Evolutionary conservation across 2,113 vertebrate genomes (phyloP).

Genomic region (Buteo buteo): DNA sequence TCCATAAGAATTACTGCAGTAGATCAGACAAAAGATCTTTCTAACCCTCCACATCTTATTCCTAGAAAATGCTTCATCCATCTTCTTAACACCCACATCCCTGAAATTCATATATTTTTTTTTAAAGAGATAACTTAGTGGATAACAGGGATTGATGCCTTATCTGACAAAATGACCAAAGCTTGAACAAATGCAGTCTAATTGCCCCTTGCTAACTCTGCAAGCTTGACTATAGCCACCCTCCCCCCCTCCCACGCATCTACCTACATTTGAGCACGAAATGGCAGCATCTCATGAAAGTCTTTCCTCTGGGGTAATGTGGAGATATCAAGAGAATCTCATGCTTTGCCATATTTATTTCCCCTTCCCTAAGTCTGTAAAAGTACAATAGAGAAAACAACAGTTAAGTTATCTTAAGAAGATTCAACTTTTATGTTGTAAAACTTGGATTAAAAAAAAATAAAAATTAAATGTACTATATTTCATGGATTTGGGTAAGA

Average conservation of each 20-base stretch:
- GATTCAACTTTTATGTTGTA: background rate
- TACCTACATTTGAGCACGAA: background rate
- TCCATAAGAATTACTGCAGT: background rate
- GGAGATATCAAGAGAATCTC: background rate
- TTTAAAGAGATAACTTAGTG: slow-evolving; percentile 12
- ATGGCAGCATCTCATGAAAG: background rate
- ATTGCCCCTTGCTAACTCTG: slow-evolving; percentile 26
- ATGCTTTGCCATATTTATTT: background rate
- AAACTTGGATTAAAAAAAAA: background rate
- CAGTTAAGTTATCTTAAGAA: background rate
- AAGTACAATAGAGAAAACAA: background rate
- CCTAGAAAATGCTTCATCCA: slow-evolving; percentile 48
- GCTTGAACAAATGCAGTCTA: slow-evolving; percentile 25
- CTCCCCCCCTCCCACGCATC: background rate
- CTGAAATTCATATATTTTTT: slow-evolving; percentile 45
- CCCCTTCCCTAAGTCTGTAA: background rate
- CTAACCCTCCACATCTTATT: slow-evolving; percentile 18
- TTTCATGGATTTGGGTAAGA: background rate
- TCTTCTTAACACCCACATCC: slow-evolving; percentile 47
- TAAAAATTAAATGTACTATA: background rate
- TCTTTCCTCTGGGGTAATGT: background rate
- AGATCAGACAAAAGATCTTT: slow-evolving; percentile 42
- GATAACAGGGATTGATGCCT: slow-evolving; percentile 43
- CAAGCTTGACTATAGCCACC: background rate
- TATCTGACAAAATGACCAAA: slow-evolving; percentile 49